Percentiles rank a stretch among this genome's conserved stretches.
These are phyloP conservation scores for Amiota minor DNA, from an alignment of 2,888 invertebrate genomes.

Conservation along the genomic window DNA sequence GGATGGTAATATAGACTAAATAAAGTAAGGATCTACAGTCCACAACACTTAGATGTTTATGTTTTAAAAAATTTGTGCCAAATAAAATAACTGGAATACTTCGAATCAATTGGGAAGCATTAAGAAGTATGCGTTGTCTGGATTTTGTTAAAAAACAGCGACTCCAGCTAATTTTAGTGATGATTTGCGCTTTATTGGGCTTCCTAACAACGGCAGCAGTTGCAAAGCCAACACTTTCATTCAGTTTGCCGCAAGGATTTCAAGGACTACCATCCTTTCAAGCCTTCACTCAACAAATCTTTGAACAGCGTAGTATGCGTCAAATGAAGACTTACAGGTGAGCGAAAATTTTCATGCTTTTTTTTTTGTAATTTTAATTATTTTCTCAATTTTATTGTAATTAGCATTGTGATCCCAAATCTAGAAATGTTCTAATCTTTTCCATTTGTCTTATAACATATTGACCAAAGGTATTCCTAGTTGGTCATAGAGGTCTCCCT, in stretches of 20 bases:
- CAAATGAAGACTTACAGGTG: constrained; percentile 74
- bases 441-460: no score
- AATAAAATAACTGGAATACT: no score
- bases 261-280: constrained; percentile 71
- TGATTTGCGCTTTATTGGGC: constrained; percentile 65
- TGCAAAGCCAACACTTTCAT: constrained; percentile 72
- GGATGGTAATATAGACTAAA: no score
- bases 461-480: no score
- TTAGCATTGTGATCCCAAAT: no score
- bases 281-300: constrained; percentile 72
- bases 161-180: constrained; percentile 60
- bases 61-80: no score
- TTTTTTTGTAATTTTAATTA: background rate
- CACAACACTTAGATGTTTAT: no score
- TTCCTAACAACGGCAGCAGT: constrained; percentile 65
- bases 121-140: constrained; percentile 43
- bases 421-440: no score
- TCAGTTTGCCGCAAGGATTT: constrained; percentile 68
- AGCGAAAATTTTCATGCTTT: constrained; percentile 49
- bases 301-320: constrained; percentile 69
- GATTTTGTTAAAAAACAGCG: constrained; percentile 51
- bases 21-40: no score
- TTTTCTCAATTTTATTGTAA: no score
- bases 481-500: no score
- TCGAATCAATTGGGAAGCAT: no score